phyloP scores from a whole-genome alignment of 2,888 invertebrate genomes.

The Platerodrilus igneus region DNA sequence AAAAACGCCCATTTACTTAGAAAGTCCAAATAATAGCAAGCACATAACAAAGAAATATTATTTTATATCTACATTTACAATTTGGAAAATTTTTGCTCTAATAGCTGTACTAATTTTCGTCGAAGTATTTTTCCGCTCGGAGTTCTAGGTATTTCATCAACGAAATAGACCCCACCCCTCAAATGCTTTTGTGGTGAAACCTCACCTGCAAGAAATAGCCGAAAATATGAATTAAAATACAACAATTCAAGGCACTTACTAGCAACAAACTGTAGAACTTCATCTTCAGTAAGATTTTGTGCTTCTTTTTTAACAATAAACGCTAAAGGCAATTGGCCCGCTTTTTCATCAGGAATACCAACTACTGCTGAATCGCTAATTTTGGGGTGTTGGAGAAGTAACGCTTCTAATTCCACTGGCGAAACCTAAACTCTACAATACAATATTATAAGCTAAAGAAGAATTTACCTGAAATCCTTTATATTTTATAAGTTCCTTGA shows the following conservation, averaged over 20 bases:
- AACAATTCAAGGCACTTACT: slow-evolving; percentile 24
- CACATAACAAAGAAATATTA: too few relatives aligned
- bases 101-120: too few relatives aligned
- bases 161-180: slow-evolving; percentile 68
- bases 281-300: slow-evolving; percentile 51
- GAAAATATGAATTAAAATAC: slow-evolving; percentile 2
- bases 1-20: too few relatives aligned
- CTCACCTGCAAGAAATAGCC: slow-evolving; percentile 45
- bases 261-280: slow-evolving; percentile 49
- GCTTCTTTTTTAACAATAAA: slow-evolving; percentile 66
- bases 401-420: slow-evolving; percentile 81
- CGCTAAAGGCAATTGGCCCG: slow-evolving; percentile 74
- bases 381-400: slow-evolving; percentile 66
- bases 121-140: slow-evolving; percentile 74
- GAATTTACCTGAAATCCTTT: slow-evolving; percentile 30
- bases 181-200: slow-evolving; percentile 69
- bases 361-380: slow-evolving; percentile 80
- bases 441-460: slow-evolving; percentile 23
- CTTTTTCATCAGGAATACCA: slow-evolving; percentile 67
- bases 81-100: too few relatives aligned
- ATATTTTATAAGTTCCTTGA: slow-evolving; percentile 56
- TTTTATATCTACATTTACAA: too few relatives aligned
- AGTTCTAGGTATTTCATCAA: slow-evolving; percentile 72
- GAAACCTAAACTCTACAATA: slow-evolving; percentile 55
- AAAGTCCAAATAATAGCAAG: too few relatives aligned